Percentiles rank a stretch among this genome's conserved stretches.
phyloP scores from a whole-genome alignment of 2,113 vertebrate species.

The Sinocyclocheilus grahami region DNA sequence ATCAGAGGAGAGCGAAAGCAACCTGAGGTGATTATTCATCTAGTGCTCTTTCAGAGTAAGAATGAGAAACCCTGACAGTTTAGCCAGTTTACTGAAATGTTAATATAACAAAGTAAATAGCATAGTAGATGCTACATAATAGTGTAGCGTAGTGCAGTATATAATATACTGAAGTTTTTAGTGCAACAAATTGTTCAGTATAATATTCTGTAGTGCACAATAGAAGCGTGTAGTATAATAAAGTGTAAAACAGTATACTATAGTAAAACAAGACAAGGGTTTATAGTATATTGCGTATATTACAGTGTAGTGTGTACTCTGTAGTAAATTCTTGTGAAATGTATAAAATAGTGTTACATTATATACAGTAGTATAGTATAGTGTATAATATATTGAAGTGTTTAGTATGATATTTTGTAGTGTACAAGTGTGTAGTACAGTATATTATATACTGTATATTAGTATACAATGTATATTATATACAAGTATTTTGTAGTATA shows the following conservation, averaged over 20 bases:
- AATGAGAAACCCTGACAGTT: neutral
- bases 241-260: neutral
- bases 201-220: neutral
- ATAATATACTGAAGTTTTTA: neutral
- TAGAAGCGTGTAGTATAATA: neutral
- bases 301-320: neutral
- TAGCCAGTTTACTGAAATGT: neutral
- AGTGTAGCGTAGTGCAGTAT: neutral
- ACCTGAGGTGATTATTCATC: constrained; percentile 17
- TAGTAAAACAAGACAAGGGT: neutral
- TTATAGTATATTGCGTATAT: neutral
- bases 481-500: too few species aligned
- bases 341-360: neutral
- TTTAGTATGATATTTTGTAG: too few species aligned
- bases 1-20: neutral
- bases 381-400: too few species aligned
- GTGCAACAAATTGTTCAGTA: neutral
- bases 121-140: too few species aligned
- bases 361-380: too few species aligned
- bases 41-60: constrained; percentile 2
- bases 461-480: too few species aligned
- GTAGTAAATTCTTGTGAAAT: neutral
- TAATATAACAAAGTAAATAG: neutral
- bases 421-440: too few species aligned
- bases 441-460: too few species aligned